Evolutionary conservation across 2,888 invertebrate genomes (phyloP), one percentile per base, ranked within the genome.

Genomic region (Ormyrus thymus): DNA sequence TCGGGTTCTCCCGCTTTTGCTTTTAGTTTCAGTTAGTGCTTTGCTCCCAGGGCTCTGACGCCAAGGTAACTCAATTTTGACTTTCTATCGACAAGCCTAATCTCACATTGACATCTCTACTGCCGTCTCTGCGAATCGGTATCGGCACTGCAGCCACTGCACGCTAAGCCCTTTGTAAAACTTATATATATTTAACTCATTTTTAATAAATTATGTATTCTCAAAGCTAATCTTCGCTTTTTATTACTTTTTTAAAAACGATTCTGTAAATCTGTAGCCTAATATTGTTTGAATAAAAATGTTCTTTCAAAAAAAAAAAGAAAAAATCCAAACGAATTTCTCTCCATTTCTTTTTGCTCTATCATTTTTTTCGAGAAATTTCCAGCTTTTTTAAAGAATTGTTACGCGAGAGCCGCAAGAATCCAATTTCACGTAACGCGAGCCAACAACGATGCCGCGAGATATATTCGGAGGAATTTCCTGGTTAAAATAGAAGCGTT

Each of bases 401-500:
- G 10, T 73, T 68, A 58, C 62, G 56, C 69, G n/a, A 68, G 29
- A 29, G 29, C 58, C 10, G 15, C 13, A 9, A 69, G 76, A 83
- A 82, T 83, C 82, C 70, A 82, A 82, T 83, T 82, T 84, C 83
- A 84, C 75, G 80, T 83, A 83, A 83, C 78, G 80, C 79, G 78
- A 64, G 74, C 65, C 78, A 75, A 75, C 70, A 74, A 62, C 58
- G 66, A 74, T 88, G 88, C 87, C 86, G 87, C 87, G 86, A 86
- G 86, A 86, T 88, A 88, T 87, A 89, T 88, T 86, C 85, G 86
- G 86, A 86, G 88, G 89, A 89, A 89, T 89, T 89, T 88, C 82
- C 84, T 85, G 86, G 84, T 86, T 84, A 89, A 89, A 89, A 89
- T 79, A 77, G 76, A 77, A 64, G 46, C 72, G 46, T 61, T 82